phyloP scores from a whole-genome alignment of 2,113 vertebrate genomes.

The Phyllostomus discolor region DNA sequence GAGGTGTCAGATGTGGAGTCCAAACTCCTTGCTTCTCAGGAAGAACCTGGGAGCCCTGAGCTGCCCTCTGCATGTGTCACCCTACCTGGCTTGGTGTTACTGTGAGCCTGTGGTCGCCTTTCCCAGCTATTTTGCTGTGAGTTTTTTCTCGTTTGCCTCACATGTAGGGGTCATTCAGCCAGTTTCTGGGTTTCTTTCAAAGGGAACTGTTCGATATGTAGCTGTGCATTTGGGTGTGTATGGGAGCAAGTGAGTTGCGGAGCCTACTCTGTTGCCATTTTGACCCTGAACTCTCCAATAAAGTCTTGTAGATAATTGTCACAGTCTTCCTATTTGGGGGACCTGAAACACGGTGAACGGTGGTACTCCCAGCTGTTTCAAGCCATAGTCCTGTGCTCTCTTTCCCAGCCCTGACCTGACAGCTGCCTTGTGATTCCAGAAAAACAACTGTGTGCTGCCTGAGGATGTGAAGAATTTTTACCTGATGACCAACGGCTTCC shows the following conservation, averaged over 20 bases:
- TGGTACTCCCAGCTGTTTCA: neutral
- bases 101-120: neutral
- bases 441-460: conserved; percentile 90
- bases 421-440: conserved; percentile 80
- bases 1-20: neutral
- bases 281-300: neutral
- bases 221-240: neutral
- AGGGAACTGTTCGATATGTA: neutral
- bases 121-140: neutral
- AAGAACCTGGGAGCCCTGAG: neutral
- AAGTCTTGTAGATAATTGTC: neutral
- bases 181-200: neutral
- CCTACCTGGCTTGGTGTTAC: neutral
- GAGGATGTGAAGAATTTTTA: conserved; percentile 97
- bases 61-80: neutral
- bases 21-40: neutral
- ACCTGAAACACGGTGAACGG: neutral
- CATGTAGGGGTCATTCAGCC: neutral
- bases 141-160: neutral
- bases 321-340: neutral
- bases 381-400: neutral
- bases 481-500: conserved; percentile 93
- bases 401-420: neutral
- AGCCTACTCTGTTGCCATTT: neutral
- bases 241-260: neutral